Evolutionary conservation across 2,888 invertebrate species (phyloP), one percentile per base, ranked within the genome.

Genomic region (Agonopterix alstromeriana): DNA sequence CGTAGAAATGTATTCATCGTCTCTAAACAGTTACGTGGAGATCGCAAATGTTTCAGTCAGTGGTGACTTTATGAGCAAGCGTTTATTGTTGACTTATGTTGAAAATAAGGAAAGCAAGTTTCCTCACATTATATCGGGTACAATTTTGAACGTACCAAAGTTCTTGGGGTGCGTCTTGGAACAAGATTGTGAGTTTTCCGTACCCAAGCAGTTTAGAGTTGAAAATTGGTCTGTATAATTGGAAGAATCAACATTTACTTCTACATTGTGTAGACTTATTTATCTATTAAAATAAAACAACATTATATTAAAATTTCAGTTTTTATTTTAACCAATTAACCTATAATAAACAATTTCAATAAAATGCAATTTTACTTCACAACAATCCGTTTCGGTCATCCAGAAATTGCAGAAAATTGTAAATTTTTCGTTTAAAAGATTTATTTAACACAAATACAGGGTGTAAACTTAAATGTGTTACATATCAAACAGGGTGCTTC

Each of bases 161-260:
- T 73, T 96, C 14, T 80, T 97, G 46, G 95, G 91, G 0, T 94
- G 95, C 65, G 74, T 93, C 46, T 82, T 96, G 47, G 96, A 96
- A 77, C 90, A 92, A 69, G 73, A 89, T 47, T 58, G 66, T 42
- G 61, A 74, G 10, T 86, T 90, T 63, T 41, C 56, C 46, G 49
- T 87, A 10, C 88, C 88, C 2, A 60, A 74, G 12, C 53, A 57
- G 27, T 82, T 82, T 56, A 64, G 52, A 56, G 66, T 77, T 3
- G 65, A 73, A 43, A 77, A 77, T 49, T 86, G 83, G 83, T 52
- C 40, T 38, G n/a, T n/a, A 38, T 38, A 38, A 38, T 38, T 17
- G 17, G 2, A 5, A 27, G 5, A 27, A 27, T 5, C 27, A 27
- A 5, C 38, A 38, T 38, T 38, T 38, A 27, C 7, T 27, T 27